These are phyloP conservation scores for Tachysurus fulvidraco DNA, from an alignment of 2,113 vertebrate species.

Conservation along the genomic window DNA sequence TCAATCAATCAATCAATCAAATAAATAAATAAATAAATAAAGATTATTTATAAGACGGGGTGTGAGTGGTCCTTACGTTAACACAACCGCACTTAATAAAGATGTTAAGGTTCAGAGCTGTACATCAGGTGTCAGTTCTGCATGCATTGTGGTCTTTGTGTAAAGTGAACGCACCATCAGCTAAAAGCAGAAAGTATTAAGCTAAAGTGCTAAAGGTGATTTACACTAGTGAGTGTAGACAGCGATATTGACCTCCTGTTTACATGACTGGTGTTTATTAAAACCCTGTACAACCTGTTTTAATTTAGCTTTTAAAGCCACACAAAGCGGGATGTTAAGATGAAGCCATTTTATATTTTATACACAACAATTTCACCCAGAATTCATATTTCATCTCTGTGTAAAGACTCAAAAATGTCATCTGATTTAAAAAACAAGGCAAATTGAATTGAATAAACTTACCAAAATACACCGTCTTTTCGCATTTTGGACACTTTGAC, in stretches of 20 bases:
- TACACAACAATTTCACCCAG: no score
- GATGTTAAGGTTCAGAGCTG: neutral
- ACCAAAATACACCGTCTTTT: slow-evolving; percentile 96
- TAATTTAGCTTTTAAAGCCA: neutral
- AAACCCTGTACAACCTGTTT: neutral
- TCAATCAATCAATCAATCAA: no score
- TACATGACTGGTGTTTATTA: no score
- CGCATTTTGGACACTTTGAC: slow-evolving; percentile 93
- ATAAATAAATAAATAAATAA: neutral
- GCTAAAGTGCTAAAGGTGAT: neutral
- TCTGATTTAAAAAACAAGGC: neutral
- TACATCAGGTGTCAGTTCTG: no score
- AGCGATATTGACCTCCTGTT: neutral
- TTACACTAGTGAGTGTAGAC: neutral
- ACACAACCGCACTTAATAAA: neutral
- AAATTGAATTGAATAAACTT: slow-evolving; percentile 60
- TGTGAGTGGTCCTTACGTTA: neutral
- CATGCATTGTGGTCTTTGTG: neutral
- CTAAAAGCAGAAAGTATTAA: slow-evolving; percentile 3
- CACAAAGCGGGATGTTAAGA: neutral
- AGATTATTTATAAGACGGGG: no score
- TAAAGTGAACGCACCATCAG: neutral
- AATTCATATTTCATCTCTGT: neutral
- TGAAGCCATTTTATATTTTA: neutral
- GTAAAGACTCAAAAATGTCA: slow-evolving; percentile 27